Evolutionary conservation across 2,113 vertebrate species (phyloP).

Genomic region (Salvelinus sp.): DNA sequence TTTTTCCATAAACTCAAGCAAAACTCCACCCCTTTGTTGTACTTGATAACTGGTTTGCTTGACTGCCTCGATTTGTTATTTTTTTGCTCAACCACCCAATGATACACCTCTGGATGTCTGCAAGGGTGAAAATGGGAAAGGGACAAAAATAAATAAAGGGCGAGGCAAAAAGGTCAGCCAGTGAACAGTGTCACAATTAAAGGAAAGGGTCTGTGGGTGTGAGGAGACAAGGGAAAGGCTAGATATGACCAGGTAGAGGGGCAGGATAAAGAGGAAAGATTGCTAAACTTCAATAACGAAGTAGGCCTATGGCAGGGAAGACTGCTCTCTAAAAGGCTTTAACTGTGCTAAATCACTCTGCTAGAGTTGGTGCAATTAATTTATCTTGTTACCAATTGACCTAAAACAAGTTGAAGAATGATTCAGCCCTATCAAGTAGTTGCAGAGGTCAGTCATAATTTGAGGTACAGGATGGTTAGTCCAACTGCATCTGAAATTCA

Average conservation of each 20-base stretch:
- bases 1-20: conserved; percentile 69
- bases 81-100: conserved; percentile 51
- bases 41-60: conserved; percentile 48
- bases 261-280: conserved; percentile 15
- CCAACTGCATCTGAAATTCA: too few relatives aligned
- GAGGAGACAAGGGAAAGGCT: conserved; percentile 25
- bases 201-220: conserved; percentile 39
- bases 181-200: conserved; percentile 58
- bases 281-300: conserved; percentile 26
- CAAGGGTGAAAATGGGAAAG: conserved; percentile 65
- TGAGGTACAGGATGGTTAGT: too few relatives aligned
- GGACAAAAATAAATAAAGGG: conserved; percentile 60
- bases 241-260: conserved; percentile 24
- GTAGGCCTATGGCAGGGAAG: background rate
- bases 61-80: conserved; percentile 25
- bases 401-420: too few relatives aligned
- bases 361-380: too few relatives aligned
- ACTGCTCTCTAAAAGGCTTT: too few relatives aligned
- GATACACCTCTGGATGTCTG: conserved; percentile 68
- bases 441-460: too few relatives aligned
- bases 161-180: conserved; percentile 67
- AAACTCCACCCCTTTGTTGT: conserved; percentile 64
- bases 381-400: too few relatives aligned
- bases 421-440: too few relatives aligned
- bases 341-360: too few relatives aligned